Base-by-base conservation (phyloP, 2,888 invertebrate species). In the Drosophila kanekoi region DNA sequence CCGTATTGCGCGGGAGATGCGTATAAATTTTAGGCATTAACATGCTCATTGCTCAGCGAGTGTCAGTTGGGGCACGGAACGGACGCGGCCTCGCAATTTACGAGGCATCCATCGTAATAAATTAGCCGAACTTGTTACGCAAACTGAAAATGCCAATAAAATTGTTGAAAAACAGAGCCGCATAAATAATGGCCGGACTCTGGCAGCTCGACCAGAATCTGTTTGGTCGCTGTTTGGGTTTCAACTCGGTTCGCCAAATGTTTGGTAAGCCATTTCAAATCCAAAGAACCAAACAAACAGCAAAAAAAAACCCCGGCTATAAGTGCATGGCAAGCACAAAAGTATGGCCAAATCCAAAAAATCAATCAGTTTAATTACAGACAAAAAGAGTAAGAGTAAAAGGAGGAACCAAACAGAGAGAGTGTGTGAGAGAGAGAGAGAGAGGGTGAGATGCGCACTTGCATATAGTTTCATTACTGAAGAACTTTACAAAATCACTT, bases 31-130 rank as follows among this genome's bases (percentile, higher is more conserved):
- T 33, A 41, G 33, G 62, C 70, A 80, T 80, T 78, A 84, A 71
- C 71, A 71, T 71, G 59, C 68, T 77, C 81, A 80, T 65, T 80
- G 79, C 78, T 41, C 61, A 45, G 23, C 56, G 56, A 66, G 71
- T 71, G 78, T 60, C 65, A 62, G 69, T 16, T 44, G 45, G 33
- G 18, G 53, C 52, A 47, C 54, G 69, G 56, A 20, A 32, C 16
- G 54, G 44, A 33, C 32, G 52, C 43, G 23, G 53, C 14, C 13
- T 47, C 52, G 52, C 68, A 81, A 87, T 87, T 89, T 89, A 87
- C 87, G 89, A 87, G 67, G 61, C 73, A 70, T 78, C 62, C 73
- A 66, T 72, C 61, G 89, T 72, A 87, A 87, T 87, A 87, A 87
- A 87, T 89, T 87, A 87, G 81, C 80, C 77, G 49, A 79, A 79